Evolutionary conservation across 2,797 vertebrate genomes (phyloP).

Genomic region (Pelodytes ibericus): DNA sequence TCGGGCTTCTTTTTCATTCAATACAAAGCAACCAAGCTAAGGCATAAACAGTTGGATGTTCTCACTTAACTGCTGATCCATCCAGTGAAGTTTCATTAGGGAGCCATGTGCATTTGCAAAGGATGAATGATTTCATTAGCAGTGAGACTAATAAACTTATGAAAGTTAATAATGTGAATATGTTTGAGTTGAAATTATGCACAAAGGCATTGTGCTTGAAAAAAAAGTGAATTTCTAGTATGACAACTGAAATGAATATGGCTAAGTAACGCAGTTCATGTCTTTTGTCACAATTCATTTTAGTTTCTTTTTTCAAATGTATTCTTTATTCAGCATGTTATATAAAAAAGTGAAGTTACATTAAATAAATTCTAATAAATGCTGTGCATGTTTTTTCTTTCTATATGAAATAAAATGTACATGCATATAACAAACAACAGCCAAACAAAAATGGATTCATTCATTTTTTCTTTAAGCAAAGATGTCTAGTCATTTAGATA

Average conservation of each 20-base stretch:
- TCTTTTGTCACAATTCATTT: not conserved
- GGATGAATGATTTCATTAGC: slow-evolving; percentile 81
- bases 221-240: slow-evolving; percentile 61
- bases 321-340: too few relatives aligned
- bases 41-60: slow-evolving; percentile 67
- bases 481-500: too few relatives aligned
- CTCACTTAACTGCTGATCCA: slow-evolving; percentile 70
- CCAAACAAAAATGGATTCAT: too few relatives aligned
- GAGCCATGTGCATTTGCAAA: slow-evolving; percentile 75
- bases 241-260: slow-evolving; percentile 10
- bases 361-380: too few relatives aligned
- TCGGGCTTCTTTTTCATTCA: slow-evolving; percentile 52
- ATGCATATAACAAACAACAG: too few relatives aligned
- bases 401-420: too few relatives aligned
- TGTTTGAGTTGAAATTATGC: slow-evolving; percentile 80
- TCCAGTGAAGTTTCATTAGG: slow-evolving; percentile 75
- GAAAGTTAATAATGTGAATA: slow-evolving; percentile 84
- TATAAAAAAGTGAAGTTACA: too few relatives aligned
- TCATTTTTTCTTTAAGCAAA: too few relatives aligned
- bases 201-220: slow-evolving; percentile 63
- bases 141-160: slow-evolving; percentile 81
- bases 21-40: slow-evolving; percentile 66
- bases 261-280: not conserved
- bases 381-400: too few relatives aligned
- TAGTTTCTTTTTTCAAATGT: not conserved